Percentiles rank a stretch among this genome's conserved stretches.
phyloP scores from a whole-genome alignment of 2,797 vertebrate species.

The Sebastes cheni region DNA sequence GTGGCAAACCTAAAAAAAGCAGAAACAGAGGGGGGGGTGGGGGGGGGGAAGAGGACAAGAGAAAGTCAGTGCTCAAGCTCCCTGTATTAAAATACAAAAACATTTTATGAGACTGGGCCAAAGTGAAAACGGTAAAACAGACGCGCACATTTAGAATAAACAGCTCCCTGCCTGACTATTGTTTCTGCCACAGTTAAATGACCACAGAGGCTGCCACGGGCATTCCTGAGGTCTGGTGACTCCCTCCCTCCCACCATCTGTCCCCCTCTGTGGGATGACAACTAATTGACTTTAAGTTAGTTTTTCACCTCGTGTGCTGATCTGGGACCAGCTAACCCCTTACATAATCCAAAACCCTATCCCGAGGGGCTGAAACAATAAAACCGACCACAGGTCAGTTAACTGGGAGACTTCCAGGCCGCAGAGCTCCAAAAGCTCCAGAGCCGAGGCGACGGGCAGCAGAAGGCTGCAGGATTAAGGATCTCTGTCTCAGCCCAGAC shows the following conservation, averaged over 20 bases:
- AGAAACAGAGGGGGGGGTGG: background rate
- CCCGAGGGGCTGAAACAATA: background rate
- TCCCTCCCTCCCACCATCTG: conserved; percentile 51
- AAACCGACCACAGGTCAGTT: conserved; percentile 47
- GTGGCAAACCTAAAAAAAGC: conserved; percentile 88
- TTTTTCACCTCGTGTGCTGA: conserved; percentile 44
- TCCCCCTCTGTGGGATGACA: conserved; percentile 20
- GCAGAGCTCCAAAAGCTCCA: background rate
- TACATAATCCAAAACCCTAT: conserved; percentile 15
- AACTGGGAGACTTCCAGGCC: background rate
- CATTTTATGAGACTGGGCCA: background rate
- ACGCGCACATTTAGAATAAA: conserved; percentile 47
- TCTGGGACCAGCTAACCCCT: conserved; percentile 43
- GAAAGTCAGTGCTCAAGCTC: conserved; percentile 2
- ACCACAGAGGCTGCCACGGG: conserved; percentile 34
- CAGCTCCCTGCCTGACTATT: conserved; percentile 51
- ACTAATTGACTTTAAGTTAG: conserved; percentile 55
- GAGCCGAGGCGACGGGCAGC: conserved; percentile 40
- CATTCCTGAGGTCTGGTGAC: conserved; percentile 58
- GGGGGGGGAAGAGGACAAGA: background rate
- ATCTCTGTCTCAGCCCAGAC: conserved; percentile 59
- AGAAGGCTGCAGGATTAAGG: conserved; percentile 77
- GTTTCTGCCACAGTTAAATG: conserved; percentile 56
- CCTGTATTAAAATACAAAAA: conserved; percentile 13
- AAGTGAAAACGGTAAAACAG: conserved; percentile 35